A percentile compares a stretch with the other conserved stretches of the same genome.
Evolutionary conservation across 53 echinoderm and acorn worm species (phyloP).

Genomic region (Antedon mediterranea): DNA sequence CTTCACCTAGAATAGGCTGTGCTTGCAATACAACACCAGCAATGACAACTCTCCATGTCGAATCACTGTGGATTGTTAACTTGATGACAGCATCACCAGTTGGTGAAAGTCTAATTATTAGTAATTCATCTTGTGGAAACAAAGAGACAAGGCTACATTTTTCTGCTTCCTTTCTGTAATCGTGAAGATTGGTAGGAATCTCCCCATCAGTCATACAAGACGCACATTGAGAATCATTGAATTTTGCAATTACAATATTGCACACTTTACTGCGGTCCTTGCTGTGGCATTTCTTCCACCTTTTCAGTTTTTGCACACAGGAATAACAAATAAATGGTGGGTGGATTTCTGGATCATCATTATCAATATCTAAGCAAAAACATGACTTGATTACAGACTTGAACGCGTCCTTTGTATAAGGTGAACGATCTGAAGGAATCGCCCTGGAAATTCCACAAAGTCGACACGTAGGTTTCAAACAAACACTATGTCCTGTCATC

Average conservation of each 20-base stretch:
- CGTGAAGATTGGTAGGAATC: constrained; percentile 1
- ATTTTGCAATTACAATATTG: background rate
- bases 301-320: constrained; percentile 14
- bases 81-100: background rate
- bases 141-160: background rate
- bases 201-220: background rate
- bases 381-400: too few species aligned
- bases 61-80: background rate
- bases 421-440: too few species aligned
- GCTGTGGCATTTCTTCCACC: constrained; percentile 13
- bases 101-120: constrained; percentile 1
- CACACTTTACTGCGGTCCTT: constrained; percentile 8
- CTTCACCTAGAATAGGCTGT: background rate
- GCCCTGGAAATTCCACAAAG: too few species aligned
- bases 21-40: background rate
- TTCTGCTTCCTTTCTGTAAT: background rate
- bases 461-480: too few species aligned
- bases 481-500: too few species aligned
- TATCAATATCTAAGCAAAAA: too few species aligned
- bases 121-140: background rate
- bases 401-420: too few species aligned
- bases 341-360: constrained; percentile 16
- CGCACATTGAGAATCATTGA: background rate
- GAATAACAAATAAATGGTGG: constrained; percentile 16
- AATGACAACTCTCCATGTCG: background rate